Evolutionary conservation across 1,140 invertebrate species (phyloP).

Genomic region (Brachionus manjavacas): DNA sequence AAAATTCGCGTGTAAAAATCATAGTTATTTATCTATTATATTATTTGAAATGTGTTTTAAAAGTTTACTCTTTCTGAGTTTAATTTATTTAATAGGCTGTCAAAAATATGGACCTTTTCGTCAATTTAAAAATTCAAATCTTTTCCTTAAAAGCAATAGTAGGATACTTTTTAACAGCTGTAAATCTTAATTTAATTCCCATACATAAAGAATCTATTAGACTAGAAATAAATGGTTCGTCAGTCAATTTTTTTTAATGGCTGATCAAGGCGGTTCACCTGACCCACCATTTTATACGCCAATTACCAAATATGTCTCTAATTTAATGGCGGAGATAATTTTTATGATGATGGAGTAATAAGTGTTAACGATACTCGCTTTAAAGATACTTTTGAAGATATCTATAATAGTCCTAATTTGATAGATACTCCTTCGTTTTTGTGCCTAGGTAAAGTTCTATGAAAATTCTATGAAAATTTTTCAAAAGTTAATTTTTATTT

Average conservation of each 20-base stretch:
- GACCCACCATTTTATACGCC: conserved; percentile 51
- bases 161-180: background rate
- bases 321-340: conserved; percentile 49
- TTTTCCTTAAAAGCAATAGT: background rate
- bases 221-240: background rate
- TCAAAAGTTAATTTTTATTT: too few species aligned
- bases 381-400: conserved; percentile 10
- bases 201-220: background rate
- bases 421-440: background rate
- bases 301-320: conserved; percentile 50
- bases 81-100: background rate
- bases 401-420: background rate
- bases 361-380: conserved; percentile 35
- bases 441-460: background rate
- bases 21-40: too few species aligned
- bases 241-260: conserved; percentile 48
- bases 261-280: conserved; percentile 57
- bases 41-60: background rate
- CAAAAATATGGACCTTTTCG: background rate
- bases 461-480: too few species aligned
- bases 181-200: background rate
- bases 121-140: background rate
- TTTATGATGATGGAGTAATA: conserved; percentile 37
- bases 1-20: too few species aligned
- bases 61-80: background rate